Conservation (phyloP, 1,140 invertebrate genomes). For the Colletes latitarsis region DNA sequence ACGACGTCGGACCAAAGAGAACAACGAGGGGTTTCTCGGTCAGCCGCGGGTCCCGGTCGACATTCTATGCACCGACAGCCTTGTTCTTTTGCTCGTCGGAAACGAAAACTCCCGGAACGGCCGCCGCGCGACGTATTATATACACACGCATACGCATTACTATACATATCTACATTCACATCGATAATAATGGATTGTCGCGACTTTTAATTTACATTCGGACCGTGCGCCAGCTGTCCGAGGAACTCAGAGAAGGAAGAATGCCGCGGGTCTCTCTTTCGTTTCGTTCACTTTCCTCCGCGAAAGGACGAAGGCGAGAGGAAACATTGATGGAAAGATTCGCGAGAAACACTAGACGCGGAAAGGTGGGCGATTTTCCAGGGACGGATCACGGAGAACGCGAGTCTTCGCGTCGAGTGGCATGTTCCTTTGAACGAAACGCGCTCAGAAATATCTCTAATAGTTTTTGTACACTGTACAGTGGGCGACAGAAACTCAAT, state of each 20-base stretch:
- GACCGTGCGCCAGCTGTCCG: conserved; percentile 20
- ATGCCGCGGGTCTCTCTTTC: neutral
- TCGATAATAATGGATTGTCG: conserved; percentile 50
- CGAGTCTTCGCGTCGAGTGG: too few relatives aligned
- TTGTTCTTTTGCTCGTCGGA: neutral
- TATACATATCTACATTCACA: conserved; percentile 47
- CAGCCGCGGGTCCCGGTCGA: neutral
- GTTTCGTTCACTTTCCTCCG: neutral
- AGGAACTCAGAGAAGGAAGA: conserved; percentile 29
- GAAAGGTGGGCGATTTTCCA: neutral
- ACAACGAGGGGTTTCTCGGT: neutral
- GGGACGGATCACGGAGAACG: neutral
- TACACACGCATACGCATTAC: conserved; percentile 9
- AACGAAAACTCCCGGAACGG: conserved; percentile 2
- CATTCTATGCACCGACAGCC: neutral
- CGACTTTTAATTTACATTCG: conserved; percentile 43
- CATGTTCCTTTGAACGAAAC: neutral
- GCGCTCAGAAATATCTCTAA: neutral
- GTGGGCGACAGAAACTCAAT: too few relatives aligned
- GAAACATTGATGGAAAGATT: neutral
- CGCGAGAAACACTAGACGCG: neutral
- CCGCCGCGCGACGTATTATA: neutral
- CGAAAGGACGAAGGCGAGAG: neutral
- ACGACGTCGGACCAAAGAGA: neutral
- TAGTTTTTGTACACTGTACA: too few relatives aligned